Base-by-base conservation (phyloP, 2,797 vertebrate genomes). In the Dicrostonyx torquatus region DNA sequence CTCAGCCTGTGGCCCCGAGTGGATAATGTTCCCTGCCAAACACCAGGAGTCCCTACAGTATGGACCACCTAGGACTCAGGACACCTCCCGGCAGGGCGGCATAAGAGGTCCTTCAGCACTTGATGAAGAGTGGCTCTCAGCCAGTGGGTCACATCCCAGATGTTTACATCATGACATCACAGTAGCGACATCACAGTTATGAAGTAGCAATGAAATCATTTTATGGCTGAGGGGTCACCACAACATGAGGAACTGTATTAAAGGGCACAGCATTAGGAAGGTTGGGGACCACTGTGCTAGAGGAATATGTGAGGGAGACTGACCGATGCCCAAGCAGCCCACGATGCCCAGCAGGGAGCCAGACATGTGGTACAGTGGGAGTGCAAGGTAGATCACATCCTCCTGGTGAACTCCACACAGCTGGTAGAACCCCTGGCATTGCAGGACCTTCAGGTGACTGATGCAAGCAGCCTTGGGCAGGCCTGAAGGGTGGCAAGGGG, bases 381-480 rank as follows among this genome's bases (percentile, higher is more conserved):
- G 99, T 0, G 99, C 96, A 58, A 99, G 98, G 98, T 99, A 99
- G 53, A 99, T 97, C 1, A 99, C 98, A 0, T 99, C 99, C 0
- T 97, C 87, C 78, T 97, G 70, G 43, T 90, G 98, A 0, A 96
- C 99, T 0, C 99, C 99, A 0, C 99, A 99, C 0, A 98, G 98
- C 98, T 98, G 99, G 73, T 99, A 99, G 50, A 99, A 99, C 1
- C 93, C 98, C 8, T 99, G 98, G 91, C 98, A 99, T 96, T 99
- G 99, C 90, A 99, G 73, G 22, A 99, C 97, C 97, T 99, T 99
- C 48, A 99, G 97, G 91, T 99, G 99, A 18, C 99, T 99, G 98
- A 99, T 98, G 2, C 99, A 98, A 0, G 99, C 99, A 0, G 99
- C 99, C 96, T 99, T 99, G 24, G 99, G 99, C 13, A 99, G 98